Evolutionary conservation across 2,113 vertebrate genomes (phyloP).

Genomic region (human (Homo sapiens)): GRCh38 chr13:39600501-39601000

Average conservation of each 20-base stretch:
- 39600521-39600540: neutral
- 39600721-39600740: neutral
- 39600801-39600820: neutral
- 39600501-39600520: neutral
- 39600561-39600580: neutral
- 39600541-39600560: neutral
- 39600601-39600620: neutral
- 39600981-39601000: conserved; percentile 97
- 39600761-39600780: neutral
- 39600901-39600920: conserved; percentile 96
- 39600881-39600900: conserved; percentile 97
- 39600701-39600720: neutral
- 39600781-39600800: neutral
- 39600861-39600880: conserved; percentile 97
- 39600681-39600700: neutral
- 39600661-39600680: neutral
- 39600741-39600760: neutral
- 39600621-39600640: neutral
- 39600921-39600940: conserved; percentile 97
- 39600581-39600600: neutral
- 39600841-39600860: conserved; percentile 97
- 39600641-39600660: neutral
- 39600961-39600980: conserved; percentile 95
- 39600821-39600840: conserved; percentile 93
- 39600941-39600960: conserved; percentile 94